Percentiles rank a stretch among this genome's conserved stretches.
Conservation (phyloP, 2,113 vertebrate genomes). For the Telmatochromis sp. region DNA sequence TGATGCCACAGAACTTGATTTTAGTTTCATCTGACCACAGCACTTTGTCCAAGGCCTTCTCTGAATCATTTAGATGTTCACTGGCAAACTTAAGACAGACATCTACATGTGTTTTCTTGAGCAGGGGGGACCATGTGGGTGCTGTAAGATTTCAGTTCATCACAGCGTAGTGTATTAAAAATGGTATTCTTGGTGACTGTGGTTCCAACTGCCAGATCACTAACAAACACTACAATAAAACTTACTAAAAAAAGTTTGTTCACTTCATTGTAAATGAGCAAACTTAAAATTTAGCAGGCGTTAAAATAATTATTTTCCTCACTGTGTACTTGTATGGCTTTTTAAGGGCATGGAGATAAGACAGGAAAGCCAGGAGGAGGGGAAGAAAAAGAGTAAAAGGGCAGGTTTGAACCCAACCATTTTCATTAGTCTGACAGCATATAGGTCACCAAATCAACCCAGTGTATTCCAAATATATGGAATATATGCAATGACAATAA, state of each 20-base stretch:
- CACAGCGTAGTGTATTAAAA: not conserved
- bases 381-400: not conserved
- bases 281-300: not conserved
- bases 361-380: accelerated
- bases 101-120: not conserved
- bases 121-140: accelerated
- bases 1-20: not conserved
- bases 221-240: not conserved
- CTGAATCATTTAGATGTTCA: not conserved
- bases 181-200: not conserved
- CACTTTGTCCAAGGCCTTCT: not conserved
- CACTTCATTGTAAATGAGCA: not conserved
- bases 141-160: not conserved
- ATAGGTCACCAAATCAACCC: not conserved
- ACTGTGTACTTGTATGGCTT: not conserved
- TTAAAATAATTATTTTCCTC: not conserved
- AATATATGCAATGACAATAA: not conserved
- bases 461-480: not conserved
- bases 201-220: not conserved
- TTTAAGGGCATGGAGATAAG: not conserved
- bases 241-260: not conserved
- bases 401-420: accelerated
- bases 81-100: not conserved
- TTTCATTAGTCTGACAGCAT: not conserved
- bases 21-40: not conserved